Evolutionary conservation across 1,140 invertebrate genomes (phyloP), one percentile per base, ranked within the genome.

Genomic region (Drosophila ficusphila): DNA sequence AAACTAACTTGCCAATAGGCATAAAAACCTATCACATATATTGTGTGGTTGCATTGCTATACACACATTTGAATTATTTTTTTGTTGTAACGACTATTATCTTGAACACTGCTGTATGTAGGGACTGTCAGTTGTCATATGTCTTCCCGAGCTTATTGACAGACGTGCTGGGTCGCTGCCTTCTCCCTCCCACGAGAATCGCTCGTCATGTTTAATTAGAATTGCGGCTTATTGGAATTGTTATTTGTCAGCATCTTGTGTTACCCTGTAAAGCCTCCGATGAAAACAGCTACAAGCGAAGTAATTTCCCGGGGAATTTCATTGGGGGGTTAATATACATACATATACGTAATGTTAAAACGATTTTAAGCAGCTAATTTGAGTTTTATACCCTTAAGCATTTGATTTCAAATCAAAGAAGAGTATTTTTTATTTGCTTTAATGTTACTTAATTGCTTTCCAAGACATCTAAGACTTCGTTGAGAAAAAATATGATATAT

Each of bases 101-200:
- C 42, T 46, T 27, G 23, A 11, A 16, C 42, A 14, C 3, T 2
- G 21, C 7, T 46, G 42, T 46, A 4, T 14, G 7, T 16, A 48
- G 47, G 27, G 2, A 2, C 54, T 34, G 54, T 57, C 54, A 57
- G 47, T 33, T 57, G 54, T 53, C 54, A 53, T 53, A 57, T 57
- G 54, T 58, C 29, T 54, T 54, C 19, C 18, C 19, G 19, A 31
- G 29, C 54, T 58, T 58, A 58, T 58, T 58, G 54, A 57, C 54
- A 57, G 54, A 57, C 47, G 27, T 57, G 54, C 27, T 19, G 29
- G 54, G 54, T 58, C 54, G 54, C 48, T 57, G 54, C 47, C 11
- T 18, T 8, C 34, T 8, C 53, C 11, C 19, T 33, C 54, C 54
- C 29, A 7, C 4, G 29, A 53, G 54, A 34, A 34, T 34, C 21